Evolutionary conservation across 1,140 invertebrate species (phyloP).

Genomic region (Luehdorfia chinensis): DNA sequence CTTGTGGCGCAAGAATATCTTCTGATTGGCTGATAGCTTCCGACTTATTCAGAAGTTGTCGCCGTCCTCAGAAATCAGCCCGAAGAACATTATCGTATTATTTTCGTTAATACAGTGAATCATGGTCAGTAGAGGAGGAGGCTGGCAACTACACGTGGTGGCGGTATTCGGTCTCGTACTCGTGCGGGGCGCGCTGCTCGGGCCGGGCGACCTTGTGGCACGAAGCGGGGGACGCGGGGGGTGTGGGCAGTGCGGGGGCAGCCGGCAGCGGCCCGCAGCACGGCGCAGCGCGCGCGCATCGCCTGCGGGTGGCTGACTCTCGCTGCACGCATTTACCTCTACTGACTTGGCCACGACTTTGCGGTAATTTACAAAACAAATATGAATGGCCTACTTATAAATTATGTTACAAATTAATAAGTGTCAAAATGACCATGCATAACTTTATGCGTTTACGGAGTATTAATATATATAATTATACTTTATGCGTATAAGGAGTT

Average conservation of each 20-base stretch:
- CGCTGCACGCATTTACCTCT: conserved; percentile 31
- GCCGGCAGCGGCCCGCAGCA: conserved; percentile 6
- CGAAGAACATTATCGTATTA: background rate
- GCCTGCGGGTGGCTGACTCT: conserved; percentile 18
- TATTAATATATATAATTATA: background rate
- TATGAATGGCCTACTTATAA: background rate
- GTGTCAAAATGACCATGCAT: too few relatives aligned
- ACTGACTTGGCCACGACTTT: conserved; percentile 38
- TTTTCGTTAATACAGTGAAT: conserved; percentile 20
- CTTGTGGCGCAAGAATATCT: too few relatives aligned
- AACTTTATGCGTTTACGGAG: background rate
- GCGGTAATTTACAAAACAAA: conserved; percentile 25
- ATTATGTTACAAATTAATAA: too few relatives aligned
- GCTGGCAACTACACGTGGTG: conserved; percentile 45
- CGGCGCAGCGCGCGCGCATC: conserved; percentile 17
- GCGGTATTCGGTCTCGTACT: conserved; percentile 43
- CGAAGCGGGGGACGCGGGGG: background rate
- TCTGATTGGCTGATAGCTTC: too few relatives aligned
- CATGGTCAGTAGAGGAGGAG: conserved; percentile 48
- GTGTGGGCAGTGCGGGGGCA: background rate
- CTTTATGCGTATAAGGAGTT: too few relatives aligned
- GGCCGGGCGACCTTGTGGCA: conserved; percentile 29
- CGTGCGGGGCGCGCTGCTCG: conserved; percentile 49
- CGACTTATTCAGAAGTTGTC: too few relatives aligned
- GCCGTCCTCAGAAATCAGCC: background rate